A percentile compares a stretch with the other conserved stretches of the same genome.
phyloP scores from a whole-genome alignment of 2,113 vertebrate genomes.

The Ctenodactylus gundi region DNA sequence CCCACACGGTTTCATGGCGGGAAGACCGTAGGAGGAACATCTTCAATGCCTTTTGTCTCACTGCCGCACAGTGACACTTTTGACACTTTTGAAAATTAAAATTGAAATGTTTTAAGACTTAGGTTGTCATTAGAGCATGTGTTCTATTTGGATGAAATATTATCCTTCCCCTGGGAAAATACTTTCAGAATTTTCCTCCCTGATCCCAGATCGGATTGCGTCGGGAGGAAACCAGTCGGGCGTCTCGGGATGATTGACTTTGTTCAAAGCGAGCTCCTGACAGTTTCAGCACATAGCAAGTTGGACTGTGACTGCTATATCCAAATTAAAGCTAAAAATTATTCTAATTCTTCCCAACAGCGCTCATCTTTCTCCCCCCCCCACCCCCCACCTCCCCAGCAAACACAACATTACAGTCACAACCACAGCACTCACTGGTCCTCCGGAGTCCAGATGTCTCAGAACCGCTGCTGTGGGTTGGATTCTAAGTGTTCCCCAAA shows the following conservation, averaged over 20 bases:
- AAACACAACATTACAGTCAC: accelerated
- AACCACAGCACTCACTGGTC: accelerated
- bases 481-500: not conserved
- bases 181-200: not conserved
- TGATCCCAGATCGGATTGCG: not conserved
- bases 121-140: not conserved
- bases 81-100: slow-evolving; percentile 66
- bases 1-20: slow-evolving; percentile 43
- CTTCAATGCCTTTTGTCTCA: slow-evolving; percentile 68
- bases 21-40: slow-evolving; percentile 45
- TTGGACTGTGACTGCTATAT: not conserved
- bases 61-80: slow-evolving; percentile 67
- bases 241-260: not conserved
- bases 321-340: not conserved
- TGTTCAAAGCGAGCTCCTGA: not conserved
- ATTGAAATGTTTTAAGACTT: slow-evolving; percentile 58
- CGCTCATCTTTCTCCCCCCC: not conserved
- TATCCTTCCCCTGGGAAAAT: not conserved
- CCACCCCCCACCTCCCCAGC: no score
- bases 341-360: not conserved
- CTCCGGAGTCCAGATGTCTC: not conserved
- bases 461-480: not conserved
- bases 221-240: not conserved
- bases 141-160: slow-evolving; percentile 52
- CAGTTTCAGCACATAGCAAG: not conserved